phyloP scores from a whole-genome alignment of 2,113 vertebrate species.

The Neofelis nebulosa region DNA sequence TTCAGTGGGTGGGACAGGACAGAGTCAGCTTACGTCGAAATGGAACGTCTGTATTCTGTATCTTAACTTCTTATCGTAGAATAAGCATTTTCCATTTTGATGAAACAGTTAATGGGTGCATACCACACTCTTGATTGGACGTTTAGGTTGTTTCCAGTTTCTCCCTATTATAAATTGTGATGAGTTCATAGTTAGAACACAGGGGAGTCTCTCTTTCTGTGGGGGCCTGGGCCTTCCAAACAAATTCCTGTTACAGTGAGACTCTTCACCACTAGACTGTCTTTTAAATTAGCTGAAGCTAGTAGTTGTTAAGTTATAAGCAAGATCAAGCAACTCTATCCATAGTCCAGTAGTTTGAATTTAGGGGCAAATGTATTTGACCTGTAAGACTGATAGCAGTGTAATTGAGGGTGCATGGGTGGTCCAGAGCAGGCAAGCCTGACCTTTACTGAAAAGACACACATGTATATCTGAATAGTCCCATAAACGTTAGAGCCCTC shows the following conservation, averaged over 20 bases:
- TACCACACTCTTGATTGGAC: background rate
- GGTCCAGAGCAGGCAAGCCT: background rate
- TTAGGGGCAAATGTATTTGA: background rate
- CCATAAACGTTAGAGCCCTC: background rate
- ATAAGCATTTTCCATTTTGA: background rate
- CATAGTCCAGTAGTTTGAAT: background rate
- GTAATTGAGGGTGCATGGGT: background rate
- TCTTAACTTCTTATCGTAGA: background rate
- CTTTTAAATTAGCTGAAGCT: background rate
- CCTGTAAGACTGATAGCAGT: background rate
- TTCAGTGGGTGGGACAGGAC: background rate
- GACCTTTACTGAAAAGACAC: background rate
- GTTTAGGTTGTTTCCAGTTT: constrained; percentile 7
- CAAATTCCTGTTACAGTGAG: background rate
- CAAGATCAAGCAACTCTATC: constrained; percentile 5
- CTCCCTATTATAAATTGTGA: background rate
- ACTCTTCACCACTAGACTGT: background rate
- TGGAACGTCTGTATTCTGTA: background rate
- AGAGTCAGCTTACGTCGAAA: background rate
- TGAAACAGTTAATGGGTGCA: background rate
- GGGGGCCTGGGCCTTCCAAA: background rate
- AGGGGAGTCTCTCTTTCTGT: constrained; percentile 23
- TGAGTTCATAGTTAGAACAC: background rate
- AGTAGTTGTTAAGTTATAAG: background rate
- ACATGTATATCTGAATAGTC: background rate